Evolutionary conservation across 2,888 invertebrate species (phyloP), one percentile per base, ranked within the genome.

Genomic region (Drosophila hamatofila): DNA sequence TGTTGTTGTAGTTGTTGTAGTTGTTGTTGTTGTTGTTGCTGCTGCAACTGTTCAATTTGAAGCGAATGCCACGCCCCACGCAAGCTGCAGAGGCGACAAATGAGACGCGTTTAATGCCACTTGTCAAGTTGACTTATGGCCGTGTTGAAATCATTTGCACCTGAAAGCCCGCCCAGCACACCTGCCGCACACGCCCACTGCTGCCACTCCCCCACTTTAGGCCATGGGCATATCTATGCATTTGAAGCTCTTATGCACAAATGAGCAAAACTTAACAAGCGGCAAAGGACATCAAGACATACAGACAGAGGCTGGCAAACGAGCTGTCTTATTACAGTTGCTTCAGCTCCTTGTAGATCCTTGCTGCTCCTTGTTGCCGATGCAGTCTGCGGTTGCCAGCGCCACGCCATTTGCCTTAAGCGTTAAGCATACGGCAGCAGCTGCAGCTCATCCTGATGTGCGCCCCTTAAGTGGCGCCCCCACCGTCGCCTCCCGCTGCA

Each of bases 191-290:
- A 37, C 21, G 7, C 52, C 18, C n/a, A 1, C 18, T 16, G 1
- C 39, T 44, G 25, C 51, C 33, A 14, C 23, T 4, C 21, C 18
- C 8, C 5, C 51, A 12, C 23, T 25, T 44, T 46, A 48, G 62
- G 56, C 49, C 35, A 8, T 39, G 12, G 56, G 27, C 18, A 30
- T 41, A 25, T 58, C 52, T 56, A 48, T 66, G 64, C 57, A 41
- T 57, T 64, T 62, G 37, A 57, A 51, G 68, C 61, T 61, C 60
- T 62, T 62, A 60, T 79, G 79, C 83, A 70, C 79, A 84, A 84
- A 84, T 88, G 84, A 83, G 84, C 87, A 86, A 86, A 84, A 88
- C 74, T 81, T 83, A 86, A 86, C 89, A 76, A 76, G 77, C 80
- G 61, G 64, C 76, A 49, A 64, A 58, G 54, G 58, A 58, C 51